phyloP scores from a whole-genome alignment of 2,797 vertebrate species.

The Sebastes taczanowskii region DNA sequence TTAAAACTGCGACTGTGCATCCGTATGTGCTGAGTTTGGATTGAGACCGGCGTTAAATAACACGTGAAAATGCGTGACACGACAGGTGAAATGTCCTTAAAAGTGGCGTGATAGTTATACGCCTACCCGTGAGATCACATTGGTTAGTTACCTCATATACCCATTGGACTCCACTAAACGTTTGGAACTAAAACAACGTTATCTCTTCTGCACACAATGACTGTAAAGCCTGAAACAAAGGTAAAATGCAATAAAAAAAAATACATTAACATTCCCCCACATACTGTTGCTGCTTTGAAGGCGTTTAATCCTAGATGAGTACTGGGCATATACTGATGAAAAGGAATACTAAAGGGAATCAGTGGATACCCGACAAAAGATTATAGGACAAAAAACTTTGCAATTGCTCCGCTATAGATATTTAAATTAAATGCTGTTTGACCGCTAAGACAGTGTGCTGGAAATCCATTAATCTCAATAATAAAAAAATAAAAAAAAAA shows the following conservation, averaged over 20 bases:
- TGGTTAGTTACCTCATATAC: not conserved
- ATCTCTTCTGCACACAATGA: not conserved
- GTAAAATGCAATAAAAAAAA: not conserved
- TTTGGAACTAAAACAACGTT: not conserved
- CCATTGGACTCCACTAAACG: not conserved
- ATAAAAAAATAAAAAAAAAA: conserved; percentile 37
- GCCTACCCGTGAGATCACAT: not conserved
- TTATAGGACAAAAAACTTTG: not conserved
- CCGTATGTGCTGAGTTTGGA: not conserved
- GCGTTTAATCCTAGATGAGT: not conserved
- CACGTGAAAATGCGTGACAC: not conserved
- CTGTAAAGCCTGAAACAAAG: not conserved
- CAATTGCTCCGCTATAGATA: not conserved
- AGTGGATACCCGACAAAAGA: not conserved
- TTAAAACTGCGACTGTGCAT: too few species aligned
- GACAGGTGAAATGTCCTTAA: too few species aligned
- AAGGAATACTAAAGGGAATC: not conserved
- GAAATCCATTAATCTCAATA: conserved; percentile 39
- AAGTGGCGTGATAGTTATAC: not conserved
- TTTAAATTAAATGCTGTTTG: conserved; percentile 18
- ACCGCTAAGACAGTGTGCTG: not conserved
- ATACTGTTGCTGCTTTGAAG: not conserved
- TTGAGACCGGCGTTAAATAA: not conserved
- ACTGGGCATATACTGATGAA: not conserved
- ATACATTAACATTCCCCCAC: not conserved